Evolutionary conservation across 2,113 vertebrate genomes (phyloP).

Genomic region (Scytalopus superciliaris): DNA sequence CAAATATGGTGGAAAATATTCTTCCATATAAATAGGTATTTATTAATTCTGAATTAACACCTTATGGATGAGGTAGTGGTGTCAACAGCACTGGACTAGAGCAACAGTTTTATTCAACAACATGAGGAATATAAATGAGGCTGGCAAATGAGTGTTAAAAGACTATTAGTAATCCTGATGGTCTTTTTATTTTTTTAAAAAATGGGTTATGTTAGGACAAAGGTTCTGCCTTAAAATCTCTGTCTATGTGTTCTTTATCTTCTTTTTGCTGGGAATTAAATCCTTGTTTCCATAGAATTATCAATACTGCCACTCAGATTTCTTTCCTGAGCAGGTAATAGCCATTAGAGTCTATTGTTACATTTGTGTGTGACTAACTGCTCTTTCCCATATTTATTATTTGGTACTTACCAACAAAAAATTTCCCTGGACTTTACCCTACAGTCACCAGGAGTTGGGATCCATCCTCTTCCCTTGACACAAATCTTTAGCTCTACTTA

Average conservation of each 20-base stretch:
- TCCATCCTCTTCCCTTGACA: neutral
- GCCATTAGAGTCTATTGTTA: neutral
- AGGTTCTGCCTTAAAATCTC: neutral
- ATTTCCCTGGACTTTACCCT: neutral
- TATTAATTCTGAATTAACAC: neutral
- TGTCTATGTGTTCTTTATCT: neutral
- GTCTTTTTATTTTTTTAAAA: neutral
- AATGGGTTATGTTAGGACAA: neutral
- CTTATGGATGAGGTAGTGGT: neutral
- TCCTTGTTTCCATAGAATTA: neutral
- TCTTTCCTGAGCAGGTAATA: neutral
- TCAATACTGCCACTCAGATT: neutral
- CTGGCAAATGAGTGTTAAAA: neutral
- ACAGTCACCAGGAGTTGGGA: neutral
- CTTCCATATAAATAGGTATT: neutral
- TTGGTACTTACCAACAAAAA: neutral
- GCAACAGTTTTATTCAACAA: neutral
- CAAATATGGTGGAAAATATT: neutral
- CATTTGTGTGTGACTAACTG: neutral
- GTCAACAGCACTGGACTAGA: neutral
- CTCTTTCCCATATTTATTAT: neutral
- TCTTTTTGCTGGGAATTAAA: neutral
- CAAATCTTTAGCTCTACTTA: neutral
- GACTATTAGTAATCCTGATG: neutral
- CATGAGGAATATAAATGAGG: neutral